These are phyloP conservation scores for Cerastoderma edule DNA, from an alignment of 2,888 invertebrate genomes.

Conservation along the genomic window DNA sequence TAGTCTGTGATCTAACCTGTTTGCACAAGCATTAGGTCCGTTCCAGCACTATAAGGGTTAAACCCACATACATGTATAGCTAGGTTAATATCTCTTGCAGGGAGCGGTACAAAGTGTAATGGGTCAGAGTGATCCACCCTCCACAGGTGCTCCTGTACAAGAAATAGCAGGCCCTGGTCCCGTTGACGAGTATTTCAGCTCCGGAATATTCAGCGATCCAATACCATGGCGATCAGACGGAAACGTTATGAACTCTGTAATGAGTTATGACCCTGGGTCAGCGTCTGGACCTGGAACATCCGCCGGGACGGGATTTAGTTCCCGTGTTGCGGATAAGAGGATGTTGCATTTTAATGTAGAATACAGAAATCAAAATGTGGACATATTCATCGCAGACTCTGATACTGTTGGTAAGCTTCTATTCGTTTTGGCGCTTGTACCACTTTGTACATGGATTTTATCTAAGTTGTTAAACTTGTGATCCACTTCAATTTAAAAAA, in stretches of 20 bases:
- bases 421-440: background rate
- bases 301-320: slow-evolving; percentile 56
- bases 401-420: slow-evolving; percentile 76
- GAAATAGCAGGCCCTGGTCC: slow-evolving; percentile 29
- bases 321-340: slow-evolving; percentile 57
- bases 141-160: slow-evolving; percentile 49
- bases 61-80: too few species aligned
- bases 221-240: slow-evolving; percentile 54
- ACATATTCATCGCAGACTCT: slow-evolving; percentile 76
- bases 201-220: slow-evolving; percentile 58
- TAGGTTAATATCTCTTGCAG: too few species aligned
- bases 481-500: too few species aligned
- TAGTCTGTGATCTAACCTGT: too few species aligned
- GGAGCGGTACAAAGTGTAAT: slow-evolving; percentile 76
- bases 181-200: slow-evolving; percentile 54
- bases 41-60: too few species aligned
- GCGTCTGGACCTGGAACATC: slow-evolving; percentile 70
- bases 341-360: slow-evolving; percentile 81
- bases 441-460: too few species aligned
- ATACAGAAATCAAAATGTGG: slow-evolving; percentile 78
- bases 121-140: slow-evolving; percentile 61
- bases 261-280: slow-evolving; percentile 69
- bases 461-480: too few species aligned
- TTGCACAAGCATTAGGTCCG: too few species aligned
- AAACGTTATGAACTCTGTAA: slow-evolving; percentile 59